Evolutionary conservation across 30 jellyfish, hydroid and myxozoan genomes (phyloP).

Genomic region (Aurelia sp.): DNA sequence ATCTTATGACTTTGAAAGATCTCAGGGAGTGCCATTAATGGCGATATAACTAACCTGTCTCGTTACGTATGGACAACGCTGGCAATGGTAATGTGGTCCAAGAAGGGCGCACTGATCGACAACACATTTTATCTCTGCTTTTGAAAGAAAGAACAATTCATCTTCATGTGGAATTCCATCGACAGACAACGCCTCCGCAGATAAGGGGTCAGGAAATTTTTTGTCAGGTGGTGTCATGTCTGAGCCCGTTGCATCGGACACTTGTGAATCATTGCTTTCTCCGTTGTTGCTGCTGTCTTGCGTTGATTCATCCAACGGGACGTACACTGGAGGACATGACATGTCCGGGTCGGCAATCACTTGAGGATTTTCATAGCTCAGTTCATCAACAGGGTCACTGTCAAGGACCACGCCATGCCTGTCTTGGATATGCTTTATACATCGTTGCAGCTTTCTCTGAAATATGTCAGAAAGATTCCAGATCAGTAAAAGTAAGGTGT

Average conservation of each 20-base stretch:
- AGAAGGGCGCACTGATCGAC: slow-evolving; percentile 45
- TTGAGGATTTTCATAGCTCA: slow-evolving; percentile 21
- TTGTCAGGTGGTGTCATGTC: slow-evolving; percentile 4
- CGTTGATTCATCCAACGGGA: slow-evolving; percentile 12
- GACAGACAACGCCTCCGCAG: slow-evolving; percentile 7
- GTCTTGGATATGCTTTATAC: slow-evolving; percentile 64
- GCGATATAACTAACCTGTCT: slow-evolving; percentile 44
- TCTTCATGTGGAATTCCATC: slow-evolving; percentile 47
- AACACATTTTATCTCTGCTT: slow-evolving; percentile 43
- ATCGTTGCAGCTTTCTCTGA: slow-evolving; percentile 70
- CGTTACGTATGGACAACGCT: slow-evolving; percentile 67
- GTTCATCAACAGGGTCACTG: slow-evolving; percentile 14
- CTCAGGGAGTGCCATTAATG: too few species aligned
- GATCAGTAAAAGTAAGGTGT: not conserved
- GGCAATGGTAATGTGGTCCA: slow-evolving; percentile 68
- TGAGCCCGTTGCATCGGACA: not conserved
- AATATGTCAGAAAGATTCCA: not conserved
- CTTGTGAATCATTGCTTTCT: slow-evolving; percentile 31
- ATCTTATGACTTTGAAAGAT: too few species aligned
- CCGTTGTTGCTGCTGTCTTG: slow-evolving; percentile 34
- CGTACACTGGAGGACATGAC: slow-evolving; percentile 17
- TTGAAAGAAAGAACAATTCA: slow-evolving; percentile 52
- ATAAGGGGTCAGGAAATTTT: slow-evolving; percentile 9
- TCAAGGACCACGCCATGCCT: slow-evolving; percentile 58
- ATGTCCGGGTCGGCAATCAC: slow-evolving; percentile 36